A percentile compares a stretch with the other conserved stretches of the same genome.
Conservation (phyloP, 1,140 invertebrate genomes). For the Ridgeia piscesae region DNA sequence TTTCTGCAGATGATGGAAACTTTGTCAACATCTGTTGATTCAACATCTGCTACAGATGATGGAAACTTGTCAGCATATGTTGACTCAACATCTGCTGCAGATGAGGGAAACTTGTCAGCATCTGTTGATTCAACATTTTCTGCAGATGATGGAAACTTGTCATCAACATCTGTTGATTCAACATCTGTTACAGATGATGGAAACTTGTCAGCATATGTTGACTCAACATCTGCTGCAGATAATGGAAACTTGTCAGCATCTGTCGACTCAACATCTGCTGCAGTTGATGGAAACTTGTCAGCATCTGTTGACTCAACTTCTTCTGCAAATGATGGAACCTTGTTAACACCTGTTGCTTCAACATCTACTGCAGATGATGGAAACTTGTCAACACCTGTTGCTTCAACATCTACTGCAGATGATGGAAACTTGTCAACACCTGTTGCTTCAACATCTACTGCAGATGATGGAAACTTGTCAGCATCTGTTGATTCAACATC, state of each 20-base stretch:
- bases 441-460: too few species aligned
- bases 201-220: background rate
- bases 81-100: background rate
- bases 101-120: background rate
- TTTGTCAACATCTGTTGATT: background rate
- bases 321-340: background rate
- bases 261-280: constrained; percentile 11
- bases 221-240: background rate
- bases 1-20: background rate
- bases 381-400: too few species aligned
- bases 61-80: background rate
- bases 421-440: too few species aligned
- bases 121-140: constrained; percentile 14
- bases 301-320: background rate
- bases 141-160: background rate
- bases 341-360: background rate
- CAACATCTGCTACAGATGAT: background rate
- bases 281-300: background rate
- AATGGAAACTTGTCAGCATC: background rate
- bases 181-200: background rate
- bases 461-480: too few species aligned
- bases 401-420: too few species aligned
- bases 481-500: too few species aligned
- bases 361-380: too few species aligned
- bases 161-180: background rate